phyloP scores from a whole-genome alignment of 2,888 invertebrate genomes.

The Stictocephala bisonia region DNA sequence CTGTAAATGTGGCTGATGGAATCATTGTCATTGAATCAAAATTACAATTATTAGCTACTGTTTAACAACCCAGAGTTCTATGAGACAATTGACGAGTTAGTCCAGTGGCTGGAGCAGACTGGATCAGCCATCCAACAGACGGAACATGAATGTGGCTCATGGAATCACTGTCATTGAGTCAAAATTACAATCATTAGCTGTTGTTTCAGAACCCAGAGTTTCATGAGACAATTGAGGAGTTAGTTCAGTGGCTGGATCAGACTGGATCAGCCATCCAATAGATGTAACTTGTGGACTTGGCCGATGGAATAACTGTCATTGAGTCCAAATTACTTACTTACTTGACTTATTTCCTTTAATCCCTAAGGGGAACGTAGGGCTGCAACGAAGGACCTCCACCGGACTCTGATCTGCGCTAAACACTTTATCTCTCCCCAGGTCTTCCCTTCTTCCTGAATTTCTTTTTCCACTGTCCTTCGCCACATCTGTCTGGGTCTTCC shows the following conservation, averaged over 20 bases:
- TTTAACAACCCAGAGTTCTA: constrained; percentile 72
- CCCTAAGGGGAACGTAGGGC: too few species aligned
- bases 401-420: too few species aligned
- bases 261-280: constrained; percentile 83
- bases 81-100: constrained; percentile 80
- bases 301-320: constrained; percentile 72
- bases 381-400: too few species aligned
- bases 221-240: constrained; percentile 77
- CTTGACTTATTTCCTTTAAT: too few species aligned
- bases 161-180: not conserved
- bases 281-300: constrained; percentile 86
- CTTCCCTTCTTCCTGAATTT: too few species aligned
- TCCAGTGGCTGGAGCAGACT: constrained; percentile 80
- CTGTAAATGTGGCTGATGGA: constrained; percentile 80
- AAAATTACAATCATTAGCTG: not conserved
- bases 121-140: constrained; percentile 82
- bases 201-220: constrained; percentile 68
- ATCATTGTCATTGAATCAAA: constrained; percentile 72
- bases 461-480: too few species aligned
- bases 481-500: too few species aligned
- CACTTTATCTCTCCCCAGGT: too few species aligned
- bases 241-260: constrained; percentile 80
- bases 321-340: too few species aligned
- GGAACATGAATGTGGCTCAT: constrained; percentile 72
- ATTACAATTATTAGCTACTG: too few species aligned